These are phyloP conservation scores for Temnothorax nylanderi DNA, from an alignment of 1,140 invertebrate species.

Conservation along the genomic window DNA sequence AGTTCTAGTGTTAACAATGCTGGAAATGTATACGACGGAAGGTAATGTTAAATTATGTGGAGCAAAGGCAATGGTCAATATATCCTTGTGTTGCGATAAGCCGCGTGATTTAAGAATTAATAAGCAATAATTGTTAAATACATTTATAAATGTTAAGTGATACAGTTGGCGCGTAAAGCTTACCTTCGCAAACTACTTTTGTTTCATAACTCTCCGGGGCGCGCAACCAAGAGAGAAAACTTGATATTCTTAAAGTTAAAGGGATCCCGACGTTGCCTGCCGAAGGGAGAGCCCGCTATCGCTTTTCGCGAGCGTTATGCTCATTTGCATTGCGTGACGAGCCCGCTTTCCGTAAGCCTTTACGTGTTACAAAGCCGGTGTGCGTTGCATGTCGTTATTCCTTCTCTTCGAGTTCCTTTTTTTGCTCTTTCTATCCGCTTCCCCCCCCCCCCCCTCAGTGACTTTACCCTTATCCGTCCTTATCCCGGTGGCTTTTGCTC, in stretches of 20 bases:
- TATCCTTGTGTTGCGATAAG: not conserved
- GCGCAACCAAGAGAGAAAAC: slow-evolving; percentile 32
- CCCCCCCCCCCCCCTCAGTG: not conserved
- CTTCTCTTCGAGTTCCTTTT: slow-evolving; percentile 56
- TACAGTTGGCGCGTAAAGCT: slow-evolving; percentile 17
- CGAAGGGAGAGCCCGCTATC: slow-evolving; percentile 44
- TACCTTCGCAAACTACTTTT: slow-evolving; percentile 7
- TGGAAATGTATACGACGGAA: not conserved
- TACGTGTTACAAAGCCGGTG: slow-evolving; percentile 72
- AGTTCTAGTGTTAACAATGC: not conserved
- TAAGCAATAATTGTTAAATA: slow-evolving; percentile 28
- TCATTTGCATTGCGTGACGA: slow-evolving; percentile 82
- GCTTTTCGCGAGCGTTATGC: slow-evolving; percentile 64
- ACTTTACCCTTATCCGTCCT: slow-evolving; percentile 20
- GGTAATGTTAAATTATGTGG: not conserved
- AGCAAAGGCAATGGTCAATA: not conserved
- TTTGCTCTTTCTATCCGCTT: not conserved
- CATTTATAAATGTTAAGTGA: not conserved
- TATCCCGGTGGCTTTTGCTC: slow-evolving; percentile 32
- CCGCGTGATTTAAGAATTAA: not conserved
- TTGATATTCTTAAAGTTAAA: slow-evolving; percentile 54
- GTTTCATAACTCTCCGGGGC: slow-evolving; percentile 20
- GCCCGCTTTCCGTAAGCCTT: slow-evolving; percentile 76
- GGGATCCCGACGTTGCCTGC: not conserved
- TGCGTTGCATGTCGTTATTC: slow-evolving; percentile 78